These are phyloP conservation scores for Pachyseris speciosa DNA, from an alignment of 64 coral and sea anemone genomes.

Conservation along the genomic window DNA sequence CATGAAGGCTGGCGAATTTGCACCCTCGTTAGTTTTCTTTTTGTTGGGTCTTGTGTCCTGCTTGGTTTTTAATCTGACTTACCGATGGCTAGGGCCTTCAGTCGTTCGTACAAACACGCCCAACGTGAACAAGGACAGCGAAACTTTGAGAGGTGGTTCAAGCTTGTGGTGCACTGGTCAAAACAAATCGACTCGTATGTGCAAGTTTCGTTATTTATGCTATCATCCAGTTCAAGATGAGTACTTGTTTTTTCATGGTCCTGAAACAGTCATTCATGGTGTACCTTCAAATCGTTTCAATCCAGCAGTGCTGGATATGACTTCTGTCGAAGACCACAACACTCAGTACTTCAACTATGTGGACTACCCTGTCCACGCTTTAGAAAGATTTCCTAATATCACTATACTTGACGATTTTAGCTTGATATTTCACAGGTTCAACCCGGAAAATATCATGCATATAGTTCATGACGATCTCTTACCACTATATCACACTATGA, in stretches of 20 bases:
- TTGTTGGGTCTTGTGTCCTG: not conserved
- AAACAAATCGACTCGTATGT: slow-evolving; percentile 74
- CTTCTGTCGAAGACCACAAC: slow-evolving; percentile 91
- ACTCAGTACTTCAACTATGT: slow-evolving; percentile 92
- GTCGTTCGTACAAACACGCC: not conserved
- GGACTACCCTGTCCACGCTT: slow-evolving; percentile 66
- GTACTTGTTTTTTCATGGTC: slow-evolving; percentile 93
- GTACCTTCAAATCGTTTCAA: slow-evolving; percentile 78
- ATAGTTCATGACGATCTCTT: slow-evolving; percentile 94
- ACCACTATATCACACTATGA: slow-evolving; percentile 83
- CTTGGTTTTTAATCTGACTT: not conserved
- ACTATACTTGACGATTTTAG: slow-evolving; percentile 64
- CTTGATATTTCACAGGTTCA: slow-evolving; percentile 92
- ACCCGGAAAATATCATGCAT: slow-evolving; percentile 96
- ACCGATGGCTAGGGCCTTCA: not conserved
- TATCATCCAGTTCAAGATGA: slow-evolving; percentile 77
- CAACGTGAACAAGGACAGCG: not conserved
- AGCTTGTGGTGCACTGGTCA: slow-evolving; percentile 84
- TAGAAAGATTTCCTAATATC: slow-evolving; percentile 70
- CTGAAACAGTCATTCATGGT: slow-evolving; percentile 76
- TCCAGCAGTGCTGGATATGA: slow-evolving; percentile 88
- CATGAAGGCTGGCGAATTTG: not conserved
- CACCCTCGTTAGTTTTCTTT: not conserved
- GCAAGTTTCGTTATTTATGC: slow-evolving; percentile 88
- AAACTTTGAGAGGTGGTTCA: slow-evolving; percentile 44